Evolutionary conservation across 1,140 invertebrate genomes (phyloP).

Genomic region (Cydia splendana): DNA sequence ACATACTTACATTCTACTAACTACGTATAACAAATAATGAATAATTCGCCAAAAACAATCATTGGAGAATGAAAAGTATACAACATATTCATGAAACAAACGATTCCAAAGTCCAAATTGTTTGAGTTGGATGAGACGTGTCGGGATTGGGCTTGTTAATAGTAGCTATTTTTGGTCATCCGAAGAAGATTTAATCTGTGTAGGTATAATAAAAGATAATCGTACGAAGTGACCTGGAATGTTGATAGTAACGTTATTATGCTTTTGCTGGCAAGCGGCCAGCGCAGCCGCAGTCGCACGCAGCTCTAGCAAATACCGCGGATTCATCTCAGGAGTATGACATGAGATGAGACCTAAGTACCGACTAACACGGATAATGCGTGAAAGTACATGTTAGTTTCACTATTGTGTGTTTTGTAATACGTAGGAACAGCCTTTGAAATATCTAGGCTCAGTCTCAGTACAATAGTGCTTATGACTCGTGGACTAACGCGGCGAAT

Average conservation of each 20-base stretch:
- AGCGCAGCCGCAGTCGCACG: conserved; percentile 60
- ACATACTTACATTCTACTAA: no score
- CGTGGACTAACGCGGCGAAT: neutral
- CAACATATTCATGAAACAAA: neutral
- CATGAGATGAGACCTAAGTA: neutral
- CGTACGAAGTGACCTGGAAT: conserved; percentile 70
- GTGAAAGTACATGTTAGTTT: neutral
- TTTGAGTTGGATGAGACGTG: neutral
- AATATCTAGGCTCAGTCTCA: no score
- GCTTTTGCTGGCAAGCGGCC: conserved; percentile 61
- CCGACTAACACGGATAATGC: neutral
- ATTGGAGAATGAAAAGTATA: no score
- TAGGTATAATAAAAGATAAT: conserved; percentile 61
- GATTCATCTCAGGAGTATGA: neutral
- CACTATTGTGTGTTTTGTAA: neutral
- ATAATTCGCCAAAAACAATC: no score
- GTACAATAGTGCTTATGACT: neutral
- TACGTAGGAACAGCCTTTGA: no score
- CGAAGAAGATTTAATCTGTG: conserved; percentile 30
- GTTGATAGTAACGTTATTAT: conserved; percentile 71
- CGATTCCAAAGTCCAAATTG: conserved; percentile 10
- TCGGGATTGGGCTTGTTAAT: conserved; percentile 25
- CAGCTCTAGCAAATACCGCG: conserved; percentile 33
- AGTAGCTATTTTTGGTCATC: conserved; percentile 30
- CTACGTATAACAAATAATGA: no score